Evolutionary conservation across 2,888 invertebrate species (phyloP).

Genomic region (Iselma pallidipennis): DNA sequence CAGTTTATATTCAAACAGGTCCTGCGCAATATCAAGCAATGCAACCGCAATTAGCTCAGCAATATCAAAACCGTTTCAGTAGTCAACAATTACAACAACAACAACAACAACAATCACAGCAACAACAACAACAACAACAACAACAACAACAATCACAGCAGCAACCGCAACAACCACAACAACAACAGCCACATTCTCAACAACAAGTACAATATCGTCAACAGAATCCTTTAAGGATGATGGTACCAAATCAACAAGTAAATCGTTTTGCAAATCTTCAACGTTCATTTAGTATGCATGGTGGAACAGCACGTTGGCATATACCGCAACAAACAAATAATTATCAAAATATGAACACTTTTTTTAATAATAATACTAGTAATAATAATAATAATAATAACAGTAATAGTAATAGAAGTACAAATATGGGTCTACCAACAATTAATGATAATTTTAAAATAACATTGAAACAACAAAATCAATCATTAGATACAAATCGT

Average conservation of each 20-base stretch:
- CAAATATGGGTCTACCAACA: conserved; percentile 44
- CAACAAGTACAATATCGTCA: conserved; percentile 7
- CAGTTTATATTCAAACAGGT: conserved; percentile 55
- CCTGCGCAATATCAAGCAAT: conserved; percentile 55
- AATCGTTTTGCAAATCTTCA: conserved; percentile 16
- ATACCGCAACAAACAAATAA: conserved; percentile 65
- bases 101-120: conserved; percentile 31
- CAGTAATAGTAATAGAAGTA: conserved; percentile 26
- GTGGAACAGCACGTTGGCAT: conserved; percentile 70
- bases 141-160: conserved; percentile 40
- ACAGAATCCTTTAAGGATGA: conserved; percentile 13
- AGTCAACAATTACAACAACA: conserved; percentile 38
- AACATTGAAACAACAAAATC: conserved; percentile 59
- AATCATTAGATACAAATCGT: conserved; percentile 37
- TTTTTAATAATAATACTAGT: conserved; percentile 8
- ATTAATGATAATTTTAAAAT: conserved; percentile 71
- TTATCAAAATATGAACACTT: conserved; percentile 14
- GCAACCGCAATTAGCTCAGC: conserved; percentile 53
- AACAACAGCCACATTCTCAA: conserved; percentile 25
- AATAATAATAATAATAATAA: neutral
- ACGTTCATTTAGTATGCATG: conserved; percentile 35
- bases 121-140: conserved; percentile 39
- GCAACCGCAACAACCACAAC: conserved; percentile 43
- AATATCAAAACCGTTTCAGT: conserved; percentile 47
- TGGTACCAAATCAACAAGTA: conserved; percentile 20